Base-by-base conservation (phyloP, 1,140 invertebrate genomes). In the Solen grandis region DNA sequence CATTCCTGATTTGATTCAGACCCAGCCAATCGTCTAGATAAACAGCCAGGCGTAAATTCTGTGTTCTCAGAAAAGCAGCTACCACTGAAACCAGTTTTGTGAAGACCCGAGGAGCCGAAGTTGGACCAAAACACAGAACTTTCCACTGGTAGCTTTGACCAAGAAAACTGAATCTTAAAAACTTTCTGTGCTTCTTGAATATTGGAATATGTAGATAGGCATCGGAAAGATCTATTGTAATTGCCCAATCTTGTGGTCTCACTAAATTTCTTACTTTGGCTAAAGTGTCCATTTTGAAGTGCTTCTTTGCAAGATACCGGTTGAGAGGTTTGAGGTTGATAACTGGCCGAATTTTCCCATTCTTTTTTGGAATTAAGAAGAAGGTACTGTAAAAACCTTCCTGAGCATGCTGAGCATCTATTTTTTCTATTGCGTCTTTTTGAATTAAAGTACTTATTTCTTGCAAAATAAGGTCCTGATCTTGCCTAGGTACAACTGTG, bases 221-320 rank as follows among this genome's bases (percentile, higher is more conserved):
- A n/a, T n/a, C n/a, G n/a, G n/a, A n/a, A n/a, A 77, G 50, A 66
- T 77, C 62, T 10, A 69, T 14, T 5, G 63, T 38, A 36, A 69
- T 33, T 57, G 65, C 63, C 75, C 74, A 77, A 68, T 78, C 75
- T 59, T 68, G 46, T 68, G 57, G 59, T 46, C 22, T 63, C 46
- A 85, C 77, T 59, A 78, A 4, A 41, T 77, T 85, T 19, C 80
- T 31, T 3, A 85, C 84, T 41, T 73, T 74, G 33, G 14, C n/a
- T 14, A 77, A 41, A 22, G 76, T 83, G 25, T 81, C 77, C 76
- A 83, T 85, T 73, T 83, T 85, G 76, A n/a, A n/a, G n/a, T n/a
- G n/a, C n/a, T n/a, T n/a, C n/a, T n/a, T n/a, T n/a, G n/a, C n/a
- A n/a, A n/a, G n/a, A n/a, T n/a, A n/a, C n/a, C n/a, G n/a, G n/a